Percentiles rank a stretch among this genome's conserved stretches.
Evolutionary conservation across 2,797 vertebrate genomes (phyloP).

Genomic region (Momotus momota): DNA sequence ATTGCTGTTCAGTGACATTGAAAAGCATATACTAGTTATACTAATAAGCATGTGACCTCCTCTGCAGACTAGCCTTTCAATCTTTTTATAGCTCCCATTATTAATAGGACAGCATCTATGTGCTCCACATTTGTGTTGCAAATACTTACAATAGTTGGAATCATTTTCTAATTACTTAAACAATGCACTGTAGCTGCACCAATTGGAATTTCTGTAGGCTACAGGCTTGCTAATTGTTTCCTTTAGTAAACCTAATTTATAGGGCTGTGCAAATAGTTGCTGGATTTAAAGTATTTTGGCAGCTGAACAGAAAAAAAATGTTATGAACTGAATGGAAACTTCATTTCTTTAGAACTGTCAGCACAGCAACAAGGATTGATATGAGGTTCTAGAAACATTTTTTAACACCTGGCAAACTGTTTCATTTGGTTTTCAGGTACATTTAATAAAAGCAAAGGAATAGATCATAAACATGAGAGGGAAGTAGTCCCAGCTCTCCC

Average conservation of each 20-base stretch:
- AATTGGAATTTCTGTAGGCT: conserved; percentile 57
- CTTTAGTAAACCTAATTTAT: conserved; percentile 63
- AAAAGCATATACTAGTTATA: neutral
- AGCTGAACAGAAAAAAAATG: conserved; percentile 34
- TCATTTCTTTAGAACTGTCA: conserved; percentile 55
- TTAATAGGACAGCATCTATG: conserved; percentile 27
- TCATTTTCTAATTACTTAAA: conserved; percentile 61
- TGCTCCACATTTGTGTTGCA: neutral
- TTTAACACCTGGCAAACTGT: conserved; percentile 53
- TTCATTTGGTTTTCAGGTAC: conserved; percentile 51
- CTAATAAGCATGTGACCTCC: conserved; percentile 11
- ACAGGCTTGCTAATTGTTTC: conserved; percentile 58
- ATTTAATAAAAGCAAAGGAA: conserved; percentile 43
- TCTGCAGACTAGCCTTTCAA: conserved; percentile 31
- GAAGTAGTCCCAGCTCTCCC: neutral
- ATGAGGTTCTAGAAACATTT: conserved; percentile 35
- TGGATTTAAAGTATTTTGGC: conserved; percentile 60
- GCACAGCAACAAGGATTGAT: conserved; percentile 8
- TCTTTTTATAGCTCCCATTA: conserved; percentile 34
- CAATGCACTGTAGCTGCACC: conserved; percentile 30
- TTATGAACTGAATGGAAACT: conserved; percentile 58
- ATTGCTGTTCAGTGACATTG: neutral
- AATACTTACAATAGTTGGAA: conserved; percentile 53
- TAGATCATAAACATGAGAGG: conserved; percentile 43
- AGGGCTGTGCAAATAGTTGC: conserved; percentile 42